Evolutionary conservation across 1,140 invertebrate genomes (phyloP).

Genomic region (Cecropterus lyciades): DNA sequence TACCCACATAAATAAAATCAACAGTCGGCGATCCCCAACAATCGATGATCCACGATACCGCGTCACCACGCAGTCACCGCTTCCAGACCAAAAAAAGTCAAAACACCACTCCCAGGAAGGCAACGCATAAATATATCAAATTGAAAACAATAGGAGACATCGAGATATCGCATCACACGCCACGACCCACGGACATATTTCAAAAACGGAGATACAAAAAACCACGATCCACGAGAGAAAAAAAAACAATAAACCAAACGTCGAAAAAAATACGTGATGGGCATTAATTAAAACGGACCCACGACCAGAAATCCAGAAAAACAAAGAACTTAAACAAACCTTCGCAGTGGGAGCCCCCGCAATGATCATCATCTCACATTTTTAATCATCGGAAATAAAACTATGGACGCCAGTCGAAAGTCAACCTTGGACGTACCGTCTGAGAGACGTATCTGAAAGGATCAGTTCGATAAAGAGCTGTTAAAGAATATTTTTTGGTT

Average conservation of each 20-base stretch:
- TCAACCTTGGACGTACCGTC: conserved; percentile 41
- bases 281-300: conserved; percentile 84
- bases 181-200: conserved; percentile 74
- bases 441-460: conserved; percentile 27
- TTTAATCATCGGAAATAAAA: conserved; percentile 79
- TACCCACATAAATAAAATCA: conserved; percentile 69
- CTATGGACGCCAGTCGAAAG: conserved; percentile 45
- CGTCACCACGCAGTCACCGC: conserved; percentile 66
- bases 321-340: conserved; percentile 82
- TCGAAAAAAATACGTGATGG: conserved; percentile 82
- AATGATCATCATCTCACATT: conserved; percentile 83
- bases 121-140: conserved; percentile 82
- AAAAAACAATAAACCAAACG: conserved; percentile 66
- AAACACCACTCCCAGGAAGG: conserved; percentile 69
- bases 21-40: conserved; percentile 56
- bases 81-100: conserved; percentile 47
- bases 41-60: conserved; percentile 62
- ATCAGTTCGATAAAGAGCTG: conserved; percentile 56
- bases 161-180: conserved; percentile 79
- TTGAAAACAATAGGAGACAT: conserved; percentile 81
- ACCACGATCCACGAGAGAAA: conserved; percentile 43
- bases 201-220: conserved; percentile 72
- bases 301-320: conserved; percentile 80
- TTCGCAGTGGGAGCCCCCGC: conserved; percentile 80
- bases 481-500: conserved; percentile 79